phyloP scores from a whole-genome alignment of 2,113 vertebrate species.

The Anarhynchus alexandrinus region DNA sequence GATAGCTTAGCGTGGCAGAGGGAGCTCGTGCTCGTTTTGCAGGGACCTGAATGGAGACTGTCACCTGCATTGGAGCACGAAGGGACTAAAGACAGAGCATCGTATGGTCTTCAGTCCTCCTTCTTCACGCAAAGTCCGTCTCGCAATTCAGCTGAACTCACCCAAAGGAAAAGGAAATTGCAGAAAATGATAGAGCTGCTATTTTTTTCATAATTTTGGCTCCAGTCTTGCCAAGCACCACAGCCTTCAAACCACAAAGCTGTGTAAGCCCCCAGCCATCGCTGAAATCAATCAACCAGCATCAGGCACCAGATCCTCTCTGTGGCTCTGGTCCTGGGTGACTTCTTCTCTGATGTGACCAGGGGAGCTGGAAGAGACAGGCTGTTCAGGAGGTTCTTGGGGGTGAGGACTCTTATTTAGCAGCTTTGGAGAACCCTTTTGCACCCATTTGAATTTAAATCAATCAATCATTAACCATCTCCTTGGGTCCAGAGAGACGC shows the following conservation, averaged over 20 bases:
- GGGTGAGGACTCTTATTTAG: not conserved
- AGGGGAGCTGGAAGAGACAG: not conserved
- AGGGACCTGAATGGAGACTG: not conserved
- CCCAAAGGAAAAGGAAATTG: not conserved
- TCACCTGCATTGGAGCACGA: not conserved
- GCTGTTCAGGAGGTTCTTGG: not conserved
- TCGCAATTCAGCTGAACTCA: not conserved
- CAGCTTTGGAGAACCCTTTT: not conserved
- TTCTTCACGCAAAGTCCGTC: not conserved
- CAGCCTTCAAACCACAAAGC: not conserved
- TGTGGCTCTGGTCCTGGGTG: not conserved
- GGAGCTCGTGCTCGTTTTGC: fast-evolving
- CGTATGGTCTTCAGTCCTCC: not conserved
- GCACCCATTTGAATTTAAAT: not conserved
- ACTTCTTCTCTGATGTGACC: not conserved
- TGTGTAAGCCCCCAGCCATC: not conserved
- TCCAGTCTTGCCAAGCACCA: not conserved
- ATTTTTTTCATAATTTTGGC: not conserved
- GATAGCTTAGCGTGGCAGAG: not conserved
- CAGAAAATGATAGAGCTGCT: not conserved
- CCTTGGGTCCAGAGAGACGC: not conserved
- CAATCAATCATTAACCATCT: not conserved
- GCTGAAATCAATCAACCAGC: not conserved
- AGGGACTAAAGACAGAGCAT: not conserved
- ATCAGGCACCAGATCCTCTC: not conserved